Conservation (phyloP, 2,797 vertebrate species). For the Labeo calbasu region DNA sequence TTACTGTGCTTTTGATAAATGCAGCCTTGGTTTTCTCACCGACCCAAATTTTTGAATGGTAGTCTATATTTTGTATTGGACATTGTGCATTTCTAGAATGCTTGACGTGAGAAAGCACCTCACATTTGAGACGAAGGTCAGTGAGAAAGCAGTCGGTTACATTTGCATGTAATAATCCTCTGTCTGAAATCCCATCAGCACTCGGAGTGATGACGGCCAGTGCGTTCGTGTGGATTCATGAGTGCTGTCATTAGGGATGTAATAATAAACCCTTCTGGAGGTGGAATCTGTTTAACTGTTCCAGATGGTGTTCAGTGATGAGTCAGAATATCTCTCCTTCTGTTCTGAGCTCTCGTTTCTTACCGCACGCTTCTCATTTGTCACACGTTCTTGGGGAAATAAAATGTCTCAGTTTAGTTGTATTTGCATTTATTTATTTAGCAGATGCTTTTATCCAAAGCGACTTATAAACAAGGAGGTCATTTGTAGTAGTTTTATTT, state of each 20-base stretch:
- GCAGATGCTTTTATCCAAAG: not conserved
- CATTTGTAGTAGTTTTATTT: not conserved
- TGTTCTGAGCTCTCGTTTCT: not conserved
- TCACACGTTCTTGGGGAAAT: not conserved
- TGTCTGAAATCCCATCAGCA: constrained; percentile 13
- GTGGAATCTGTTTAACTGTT: constrained; percentile 21
- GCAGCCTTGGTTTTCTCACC: not conserved
- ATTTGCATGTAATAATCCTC: not conserved
- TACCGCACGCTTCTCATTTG: not conserved
- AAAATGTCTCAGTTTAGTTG: not conserved
- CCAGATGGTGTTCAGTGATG: constrained; percentile 34
- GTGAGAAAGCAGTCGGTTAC: not conserved
- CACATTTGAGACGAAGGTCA: not conserved
- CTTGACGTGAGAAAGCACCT: not conserved
- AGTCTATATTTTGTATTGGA: not conserved
- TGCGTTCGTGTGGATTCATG: constrained; percentile 6
- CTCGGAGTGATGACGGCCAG: not conserved
- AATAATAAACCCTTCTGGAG: not conserved
- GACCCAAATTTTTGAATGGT: not conserved
- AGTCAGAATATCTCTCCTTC: not conserved
- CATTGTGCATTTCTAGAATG: not conserved
- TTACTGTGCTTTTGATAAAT: not conserved
- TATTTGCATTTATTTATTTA: constrained; percentile 2
- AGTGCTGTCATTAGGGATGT: constrained; percentile 1
- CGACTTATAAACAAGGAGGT: not conserved